Base-by-base conservation (phyloP, 2,888 invertebrate species). In the Dolichopus griseipennis region DNA sequence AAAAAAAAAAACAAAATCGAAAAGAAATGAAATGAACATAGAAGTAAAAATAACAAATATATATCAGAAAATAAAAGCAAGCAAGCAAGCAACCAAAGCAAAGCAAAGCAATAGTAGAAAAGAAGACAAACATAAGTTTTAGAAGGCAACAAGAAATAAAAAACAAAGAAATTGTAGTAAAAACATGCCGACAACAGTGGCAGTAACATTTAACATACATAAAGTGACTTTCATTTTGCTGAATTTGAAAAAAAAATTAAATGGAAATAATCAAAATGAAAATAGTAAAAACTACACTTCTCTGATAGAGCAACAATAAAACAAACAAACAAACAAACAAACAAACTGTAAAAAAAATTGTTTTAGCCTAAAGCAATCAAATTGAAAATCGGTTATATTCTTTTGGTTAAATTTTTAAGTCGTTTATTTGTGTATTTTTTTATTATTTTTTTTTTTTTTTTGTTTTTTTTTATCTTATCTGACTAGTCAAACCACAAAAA, bases 371-470 rank as follows among this genome's bases (percentile, higher is more conserved):
- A 52, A 52, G 52, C 52, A 52, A 52, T 52, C 52, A 15, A 52
- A 52, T 52, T 52, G 52, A 52, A 52, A 52, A 52, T n/a, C 52
- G 52, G 52, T 52, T 52, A 52, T 52, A 12, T 52, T 6, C 41
- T 41, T 41, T 41, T 52, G 52, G 52, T 52, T 52, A 52, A 52
- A n/a, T 52, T 52, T n/a, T 12, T 52, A n/a, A 52, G 52, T 52
- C 52, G n/a, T 52, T 52, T 52, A 52, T 52, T 52, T 52, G 52
- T 27, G 27, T 27, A 18, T 52, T 52, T 18, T n/a, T n/a, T n/a
- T n/a, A n/a, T n/a, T n/a, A n/a, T n/a, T n/a, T n/a, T n/a, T n/a
- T n/a, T n/a, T n/a, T 37, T 52, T 52, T 52, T 18, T 52, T 52
- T 52, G 52, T 27, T 2, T 27, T 4, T 52, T 52, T 18, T n/a